phyloP scores from a whole-genome alignment of 2,888 invertebrate genomes.

The Agrochola lychnidis region DNA sequence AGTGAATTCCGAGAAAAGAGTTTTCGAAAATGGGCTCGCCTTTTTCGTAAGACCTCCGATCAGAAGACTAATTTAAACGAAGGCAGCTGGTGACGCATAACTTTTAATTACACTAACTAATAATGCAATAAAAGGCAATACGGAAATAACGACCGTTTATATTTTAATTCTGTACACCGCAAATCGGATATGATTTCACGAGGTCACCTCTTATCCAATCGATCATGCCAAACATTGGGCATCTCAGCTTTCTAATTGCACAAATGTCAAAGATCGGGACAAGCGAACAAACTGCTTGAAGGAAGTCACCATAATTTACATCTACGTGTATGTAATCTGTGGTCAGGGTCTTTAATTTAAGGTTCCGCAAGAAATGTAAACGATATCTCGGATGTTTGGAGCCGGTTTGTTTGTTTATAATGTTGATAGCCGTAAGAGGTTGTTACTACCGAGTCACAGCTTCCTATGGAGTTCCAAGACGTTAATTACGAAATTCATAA shows the following conservation, averaged over 20 bases:
- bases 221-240: conserved; percentile 31
- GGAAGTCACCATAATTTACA: conserved; percentile 44
- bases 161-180: conserved; percentile 30
- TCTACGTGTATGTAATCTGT: conserved; percentile 26
- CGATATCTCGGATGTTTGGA: conserved; percentile 28
- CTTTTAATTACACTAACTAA: conserved; percentile 46
- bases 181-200: conserved; percentile 29
- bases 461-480: conserved; percentile 23
- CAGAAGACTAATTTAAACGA: conserved; percentile 24
- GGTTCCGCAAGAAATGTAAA: conserved; percentile 44
- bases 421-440: conserved; percentile 15
- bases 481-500: conserved; percentile 8
- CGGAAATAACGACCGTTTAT: conserved; percentile 44
- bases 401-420: conserved; percentile 43
- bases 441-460: not conserved
- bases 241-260: conserved; percentile 62
- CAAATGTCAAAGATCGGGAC: conserved; percentile 58
- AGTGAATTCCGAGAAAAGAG: not conserved
- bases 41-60: not conserved
- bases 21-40: not conserved
- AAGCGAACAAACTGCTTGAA: conserved; percentile 41
- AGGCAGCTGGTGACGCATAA: conserved; percentile 28
- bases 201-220: conserved; percentile 40
- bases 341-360: conserved; percentile 42
- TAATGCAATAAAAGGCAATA: conserved; percentile 35